These are phyloP conservation scores for Chymomyza procnemis DNA, from an alignment of 2,888 invertebrate species.

Conservation along the genomic window DNA sequence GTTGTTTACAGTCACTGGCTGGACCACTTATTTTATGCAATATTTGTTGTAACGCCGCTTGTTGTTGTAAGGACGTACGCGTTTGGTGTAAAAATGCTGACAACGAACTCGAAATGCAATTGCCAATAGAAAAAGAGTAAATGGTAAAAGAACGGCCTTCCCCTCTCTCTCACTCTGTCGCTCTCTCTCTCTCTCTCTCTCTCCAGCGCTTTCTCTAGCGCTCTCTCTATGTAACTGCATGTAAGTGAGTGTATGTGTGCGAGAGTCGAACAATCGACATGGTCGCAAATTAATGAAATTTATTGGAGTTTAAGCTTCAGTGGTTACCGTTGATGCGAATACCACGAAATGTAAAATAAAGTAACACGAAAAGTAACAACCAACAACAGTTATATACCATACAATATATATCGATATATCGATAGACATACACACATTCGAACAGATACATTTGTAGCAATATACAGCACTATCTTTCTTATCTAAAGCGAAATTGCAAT, in stretches of 20 bases:
- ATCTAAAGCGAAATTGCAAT: too few species aligned
- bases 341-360: constrained; percentile 10
- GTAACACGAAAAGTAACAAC: background rate
- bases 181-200: background rate
- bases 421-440: too few species aligned
- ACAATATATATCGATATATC: background rate
- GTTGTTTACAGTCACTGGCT: too few species aligned
- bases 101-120: constrained; percentile 5
- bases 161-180: background rate
- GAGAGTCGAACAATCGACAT: constrained; percentile 3
- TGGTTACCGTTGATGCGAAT: constrained; percentile 16
- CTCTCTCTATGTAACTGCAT: background rate
- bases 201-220: background rate
- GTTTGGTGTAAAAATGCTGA: constrained; percentile 7
- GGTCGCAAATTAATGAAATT: constrained; percentile 22
- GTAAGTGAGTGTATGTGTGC: background rate
- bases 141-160: background rate
- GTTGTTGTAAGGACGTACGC: background rate
- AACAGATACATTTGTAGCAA: too few species aligned
- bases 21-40: background rate
- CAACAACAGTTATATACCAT: background rate
- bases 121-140: background rate
- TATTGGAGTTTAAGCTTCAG: constrained; percentile 20
- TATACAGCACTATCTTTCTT: too few species aligned
- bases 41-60: background rate